phyloP scores from a whole-genome alignment of 2,113 vertebrate species.

The Lontra canadensis region DNA sequence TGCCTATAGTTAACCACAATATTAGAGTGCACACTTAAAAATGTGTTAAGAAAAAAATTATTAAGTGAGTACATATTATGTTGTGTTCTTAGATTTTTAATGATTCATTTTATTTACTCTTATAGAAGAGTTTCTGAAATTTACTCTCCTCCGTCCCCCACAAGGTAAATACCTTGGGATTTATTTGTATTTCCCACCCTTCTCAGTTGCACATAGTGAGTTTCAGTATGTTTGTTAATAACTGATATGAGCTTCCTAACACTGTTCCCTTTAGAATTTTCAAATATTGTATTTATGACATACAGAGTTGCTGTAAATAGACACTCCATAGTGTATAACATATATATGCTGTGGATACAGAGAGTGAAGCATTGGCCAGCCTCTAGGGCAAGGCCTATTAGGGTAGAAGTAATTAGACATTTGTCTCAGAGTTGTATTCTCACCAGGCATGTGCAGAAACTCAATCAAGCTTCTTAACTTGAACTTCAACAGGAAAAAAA shows the following conservation, averaged over 20 bases:
- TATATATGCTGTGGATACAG: background rate
- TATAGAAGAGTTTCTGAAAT: background rate
- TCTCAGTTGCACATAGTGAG: background rate
- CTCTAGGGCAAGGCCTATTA: background rate
- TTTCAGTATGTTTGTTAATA: background rate
- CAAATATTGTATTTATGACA: background rate
- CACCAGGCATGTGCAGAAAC: background rate
- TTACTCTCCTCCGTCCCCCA: rapidly evolving
- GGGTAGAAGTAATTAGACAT: background rate
- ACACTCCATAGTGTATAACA: background rate
- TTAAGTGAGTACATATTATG: background rate
- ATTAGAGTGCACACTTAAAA: background rate
- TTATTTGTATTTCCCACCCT: background rate
- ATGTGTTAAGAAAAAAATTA: background rate
- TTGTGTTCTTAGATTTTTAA: background rate
- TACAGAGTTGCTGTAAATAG: background rate
- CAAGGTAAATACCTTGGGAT: background rate
- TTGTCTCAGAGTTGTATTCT: background rate
- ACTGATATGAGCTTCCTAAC: background rate
- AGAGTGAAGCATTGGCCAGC: background rate
- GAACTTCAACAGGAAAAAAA: background rate
- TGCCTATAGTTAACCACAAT: background rate
- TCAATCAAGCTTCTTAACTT: background rate
- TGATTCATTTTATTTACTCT: background rate
- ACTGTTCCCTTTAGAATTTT: background rate